Evolutionary conservation across 2,888 invertebrate genomes (phyloP).

Genomic region (Agrochola macilenta): DNA sequence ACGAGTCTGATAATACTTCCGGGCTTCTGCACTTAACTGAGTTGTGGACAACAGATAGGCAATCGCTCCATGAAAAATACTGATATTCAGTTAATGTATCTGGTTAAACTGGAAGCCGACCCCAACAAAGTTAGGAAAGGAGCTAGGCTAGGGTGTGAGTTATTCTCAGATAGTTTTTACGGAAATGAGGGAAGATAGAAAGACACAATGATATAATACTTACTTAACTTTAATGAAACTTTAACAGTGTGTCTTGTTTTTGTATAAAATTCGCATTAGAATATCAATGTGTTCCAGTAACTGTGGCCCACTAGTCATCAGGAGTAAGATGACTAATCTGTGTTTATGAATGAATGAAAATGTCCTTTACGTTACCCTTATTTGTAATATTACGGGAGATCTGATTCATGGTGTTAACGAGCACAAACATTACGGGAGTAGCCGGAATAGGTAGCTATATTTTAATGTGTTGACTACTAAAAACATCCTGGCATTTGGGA

Average conservation of each 20-base stretch:
- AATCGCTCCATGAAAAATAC: not conserved
- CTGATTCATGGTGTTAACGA: slow-evolving; percentile 26
- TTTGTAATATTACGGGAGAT: not conserved
- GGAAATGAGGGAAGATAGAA: no score
- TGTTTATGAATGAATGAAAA: slow-evolving; percentile 36
- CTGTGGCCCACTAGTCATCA: slow-evolving; percentile 9
- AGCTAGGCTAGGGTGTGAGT: not conserved
- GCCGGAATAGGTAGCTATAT: not conserved
- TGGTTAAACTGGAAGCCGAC: not conserved
- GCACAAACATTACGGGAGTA: not conserved
- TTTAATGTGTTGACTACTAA: not conserved
- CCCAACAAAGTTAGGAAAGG: no score
- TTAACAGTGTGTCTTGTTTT: not conserved
- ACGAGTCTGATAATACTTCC: not conserved
- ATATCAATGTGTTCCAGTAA: slow-evolving; percentile 35
- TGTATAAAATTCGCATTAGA: not conserved
- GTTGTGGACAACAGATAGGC: not conserved
- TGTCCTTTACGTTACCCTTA: not conserved
- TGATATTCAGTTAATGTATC: not conserved
- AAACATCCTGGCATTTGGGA: not conserved
- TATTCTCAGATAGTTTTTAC: not conserved
- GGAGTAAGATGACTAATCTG: slow-evolving; percentile 20
- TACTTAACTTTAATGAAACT: not conserved
- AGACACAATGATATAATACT: not conserved
- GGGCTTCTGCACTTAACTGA: not conserved